Base-by-base conservation (phyloP, 1,140 invertebrate genomes). In the Lepidurus arcticus region DNA sequence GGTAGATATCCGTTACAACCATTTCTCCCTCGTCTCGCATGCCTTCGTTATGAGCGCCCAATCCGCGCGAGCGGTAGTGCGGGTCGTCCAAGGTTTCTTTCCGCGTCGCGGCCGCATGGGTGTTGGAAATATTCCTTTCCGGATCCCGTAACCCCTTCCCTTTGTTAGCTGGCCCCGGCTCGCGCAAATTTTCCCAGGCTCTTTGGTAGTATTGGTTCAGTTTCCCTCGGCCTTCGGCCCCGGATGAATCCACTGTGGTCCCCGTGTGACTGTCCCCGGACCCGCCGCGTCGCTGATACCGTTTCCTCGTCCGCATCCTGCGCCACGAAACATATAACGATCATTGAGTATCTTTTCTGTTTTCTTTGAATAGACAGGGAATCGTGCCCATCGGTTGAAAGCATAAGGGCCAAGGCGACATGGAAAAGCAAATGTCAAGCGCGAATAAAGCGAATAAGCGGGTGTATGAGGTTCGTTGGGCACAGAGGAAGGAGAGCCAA, bases 151-250 rank as follows among this genome's bases (percentile, higher is more conserved):
- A 82, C 78, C 83, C 82, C 43, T 13, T 88, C 85, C 82, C 89
- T 90, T 73, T 88, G 88, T 42, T 90, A 89, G 11, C 92, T 43
- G 45, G 77, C 44, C 79, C 88, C 16, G 92, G 91, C 85, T 94
- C 92, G 83, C 95, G 93, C 6, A 96, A 87, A 84, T 96, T 95
- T 82, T 95, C 93, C 94, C 94, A 96, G 6, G 94, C 94, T 84
- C 94, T 91, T 21, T 93, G 89, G 85, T 96, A 96, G 82, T 91
- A 92, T 81, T 93, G 90, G 84, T 94, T 95, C 76, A 96, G 86
- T 45, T 93, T 89, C 45, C 88, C 90, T 73, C 93, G 88, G 16
- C 92, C 93, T 81, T 94, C 93, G 74, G 81, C 76, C 73, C 82
- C 82, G 0, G 92, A 94, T 77, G 92, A 93, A 82, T 94, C 92